Percentiles rank a stretch among this genome's conserved stretches.
phyloP scores from a whole-genome alignment of 2,797 vertebrate genomes.

The Prunella strophiata region DNA sequence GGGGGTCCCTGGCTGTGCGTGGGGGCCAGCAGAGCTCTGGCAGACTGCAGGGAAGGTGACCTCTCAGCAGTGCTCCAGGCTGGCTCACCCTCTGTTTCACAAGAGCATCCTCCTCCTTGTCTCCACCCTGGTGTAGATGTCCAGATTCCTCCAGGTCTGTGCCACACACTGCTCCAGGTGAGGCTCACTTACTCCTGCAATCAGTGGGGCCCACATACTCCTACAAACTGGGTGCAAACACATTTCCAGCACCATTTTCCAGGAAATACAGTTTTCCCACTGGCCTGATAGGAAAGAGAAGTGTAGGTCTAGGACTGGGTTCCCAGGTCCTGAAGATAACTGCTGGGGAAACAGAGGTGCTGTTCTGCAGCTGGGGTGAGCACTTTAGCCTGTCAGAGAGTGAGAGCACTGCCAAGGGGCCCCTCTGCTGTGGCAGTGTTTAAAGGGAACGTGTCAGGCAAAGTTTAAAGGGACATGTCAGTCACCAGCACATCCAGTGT shows the following conservation, averaged over 20 bases:
- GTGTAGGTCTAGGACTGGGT: not conserved
- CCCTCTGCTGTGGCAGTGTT: fast-evolving
- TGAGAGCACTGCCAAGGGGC: not conserved
- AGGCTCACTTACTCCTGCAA: not conserved
- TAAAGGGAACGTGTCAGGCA: not conserved
- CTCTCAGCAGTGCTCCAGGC: fast-evolving
- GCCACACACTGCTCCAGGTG: not conserved
- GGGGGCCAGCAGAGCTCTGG: not conserved
- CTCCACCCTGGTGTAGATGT: fast-evolving
- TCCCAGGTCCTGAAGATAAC: not conserved
- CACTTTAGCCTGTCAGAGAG: fast-evolving
- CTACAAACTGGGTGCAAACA: not conserved
- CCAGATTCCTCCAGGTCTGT: not conserved
- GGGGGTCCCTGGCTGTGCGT: fast-evolving
- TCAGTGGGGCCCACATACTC: not conserved
- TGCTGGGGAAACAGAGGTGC: not conserved
- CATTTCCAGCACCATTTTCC: not conserved
- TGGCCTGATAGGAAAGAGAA: not conserved
- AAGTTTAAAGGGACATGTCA: not conserved
- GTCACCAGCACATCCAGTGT: fast-evolving
- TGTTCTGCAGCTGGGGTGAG: not conserved
- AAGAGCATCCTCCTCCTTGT: not conserved
- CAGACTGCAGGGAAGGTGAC: not conserved
- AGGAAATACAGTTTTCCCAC: not conserved
- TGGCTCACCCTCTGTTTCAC: not conserved